These are phyloP conservation scores for Penaeus monodon DNA, from an alignment of 2,888 invertebrate species.

Conservation along the genomic window DNA sequence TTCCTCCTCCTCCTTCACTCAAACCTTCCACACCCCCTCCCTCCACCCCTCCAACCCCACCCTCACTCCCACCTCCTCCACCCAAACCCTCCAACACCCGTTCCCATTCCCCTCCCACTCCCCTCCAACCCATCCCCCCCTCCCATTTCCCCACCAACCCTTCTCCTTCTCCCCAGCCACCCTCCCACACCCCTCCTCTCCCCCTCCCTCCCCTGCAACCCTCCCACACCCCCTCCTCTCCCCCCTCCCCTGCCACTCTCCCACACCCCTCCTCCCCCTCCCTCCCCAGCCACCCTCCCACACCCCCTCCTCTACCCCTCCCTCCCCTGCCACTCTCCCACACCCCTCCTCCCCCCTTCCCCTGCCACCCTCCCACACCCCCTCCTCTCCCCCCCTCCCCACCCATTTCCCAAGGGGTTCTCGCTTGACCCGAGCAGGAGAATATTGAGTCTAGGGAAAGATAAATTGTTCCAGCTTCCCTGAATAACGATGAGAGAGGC, in stretches of 20 bases:
- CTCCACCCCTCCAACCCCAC: background rate
- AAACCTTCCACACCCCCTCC: background rate
- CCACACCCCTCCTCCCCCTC: background rate
- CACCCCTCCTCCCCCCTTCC: no score
- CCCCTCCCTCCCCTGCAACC: no score
- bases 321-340: background rate
- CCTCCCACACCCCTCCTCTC: no score
- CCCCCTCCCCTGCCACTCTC: no score
- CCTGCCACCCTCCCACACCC: no score
- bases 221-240: no score
- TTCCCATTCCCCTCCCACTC: background rate
- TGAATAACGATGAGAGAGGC: slow-evolving; percentile 46
- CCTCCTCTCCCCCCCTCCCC: no score
- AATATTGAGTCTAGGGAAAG: slow-evolving; percentile 30
- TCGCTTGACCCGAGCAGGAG: no score
- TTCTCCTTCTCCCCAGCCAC: background rate
- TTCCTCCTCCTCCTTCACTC: background rate
- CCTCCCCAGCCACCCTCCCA: background rate
- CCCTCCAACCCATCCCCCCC: background rate
- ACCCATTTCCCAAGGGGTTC: no score
- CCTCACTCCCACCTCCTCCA: background rate
- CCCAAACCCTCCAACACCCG: background rate
- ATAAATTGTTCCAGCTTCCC: slow-evolving; percentile 35
- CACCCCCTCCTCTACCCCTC: no score
- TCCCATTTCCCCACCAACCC: background rate